Evolutionary conservation across 2,113 vertebrate species (phyloP).

Genomic region (Hippocampus zosterae): DNA sequence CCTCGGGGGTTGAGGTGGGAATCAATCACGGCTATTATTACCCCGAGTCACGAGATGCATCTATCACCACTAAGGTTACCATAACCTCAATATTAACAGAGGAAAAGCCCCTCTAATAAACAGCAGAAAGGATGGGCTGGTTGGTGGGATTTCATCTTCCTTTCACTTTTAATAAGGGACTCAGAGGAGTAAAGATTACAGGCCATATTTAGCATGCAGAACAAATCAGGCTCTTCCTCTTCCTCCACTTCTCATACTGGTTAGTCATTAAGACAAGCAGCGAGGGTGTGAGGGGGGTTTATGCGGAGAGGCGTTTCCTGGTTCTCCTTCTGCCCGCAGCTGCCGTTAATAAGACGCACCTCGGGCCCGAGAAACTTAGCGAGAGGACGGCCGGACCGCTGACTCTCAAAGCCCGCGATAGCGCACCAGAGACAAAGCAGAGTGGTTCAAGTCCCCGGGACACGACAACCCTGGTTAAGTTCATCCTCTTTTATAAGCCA

Average conservation of each 20-base stretch:
- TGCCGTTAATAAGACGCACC: conserved; percentile 61
- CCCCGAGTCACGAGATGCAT: conserved; percentile 74
- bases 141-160: conserved; percentile 68
- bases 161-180: conserved; percentile 72
- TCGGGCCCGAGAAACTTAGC: conserved; percentile 41
- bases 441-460: conserved; percentile 36
- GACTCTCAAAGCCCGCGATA: conserved; percentile 27
- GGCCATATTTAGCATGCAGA: conserved; percentile 73
- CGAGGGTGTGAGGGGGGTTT: conserved; percentile 6
- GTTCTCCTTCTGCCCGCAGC: conserved; percentile 60
- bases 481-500: conserved; percentile 54
- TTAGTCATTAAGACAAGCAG: conserved; percentile 71
- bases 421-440: conserved; percentile 26
- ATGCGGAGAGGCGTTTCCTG: conserved; percentile 56
- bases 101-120: conserved; percentile 73
- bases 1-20: conserved; percentile 80
- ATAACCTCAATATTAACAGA: conserved; percentile 79
- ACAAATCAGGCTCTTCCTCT: conserved; percentile 73
- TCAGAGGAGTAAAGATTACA: conserved; percentile 69
- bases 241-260: conserved; percentile 69
- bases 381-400: conserved; percentile 36
- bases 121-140: conserved; percentile 69
- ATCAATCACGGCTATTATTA: conserved; percentile 86
- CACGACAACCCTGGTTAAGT: conserved; percentile 43
- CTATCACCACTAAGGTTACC: conserved; percentile 75